Percentiles rank a stretch among this genome's conserved stretches.
phyloP scores from a whole-genome alignment of 1,140 invertebrate genomes.

The Chionoecetes opilio region DNA sequence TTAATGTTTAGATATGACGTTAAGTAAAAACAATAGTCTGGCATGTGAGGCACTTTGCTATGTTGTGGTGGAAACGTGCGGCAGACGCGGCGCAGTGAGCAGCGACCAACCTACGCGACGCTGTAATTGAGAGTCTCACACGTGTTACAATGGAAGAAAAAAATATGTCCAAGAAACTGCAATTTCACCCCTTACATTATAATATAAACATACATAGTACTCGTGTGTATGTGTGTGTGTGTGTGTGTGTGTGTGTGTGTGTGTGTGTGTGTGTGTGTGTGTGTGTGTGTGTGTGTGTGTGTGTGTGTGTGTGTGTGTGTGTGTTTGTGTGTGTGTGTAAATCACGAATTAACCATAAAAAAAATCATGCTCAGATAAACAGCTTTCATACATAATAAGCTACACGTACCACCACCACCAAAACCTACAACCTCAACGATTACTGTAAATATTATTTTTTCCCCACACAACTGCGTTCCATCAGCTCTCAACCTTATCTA shows the following conservation, averaged over 20 bases:
- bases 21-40: conserved; percentile 34
- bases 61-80: conserved; percentile 1
- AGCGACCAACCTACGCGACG: not conserved
- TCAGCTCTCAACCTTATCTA: too few relatives aligned
- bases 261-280: not conserved
- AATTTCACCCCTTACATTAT: not conserved
- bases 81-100: not conserved
- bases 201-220: conserved; percentile 46
- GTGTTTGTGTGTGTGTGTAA: conserved; percentile 36
- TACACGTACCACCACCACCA: too few relatives aligned
- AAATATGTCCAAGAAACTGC: too few relatives aligned
- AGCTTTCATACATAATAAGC: too few relatives aligned
- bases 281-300: not conserved
- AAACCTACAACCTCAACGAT: too few relatives aligned
- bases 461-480: too few relatives aligned
- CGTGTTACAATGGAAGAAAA: too few relatives aligned
- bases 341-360: too few relatives aligned
- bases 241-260: conserved; percentile 36
- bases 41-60: not conserved
- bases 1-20: not conserved
- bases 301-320: conserved; percentile 46
- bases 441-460: too few relatives aligned
- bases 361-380: too few relatives aligned
- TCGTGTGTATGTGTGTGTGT: conserved; percentile 34
- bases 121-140: not conserved